A percentile compares a stretch with the other conserved stretches of the same genome.
Evolutionary conservation across 2,888 invertebrate species (phyloP).

Genomic region (Apodemia zela): DNA sequence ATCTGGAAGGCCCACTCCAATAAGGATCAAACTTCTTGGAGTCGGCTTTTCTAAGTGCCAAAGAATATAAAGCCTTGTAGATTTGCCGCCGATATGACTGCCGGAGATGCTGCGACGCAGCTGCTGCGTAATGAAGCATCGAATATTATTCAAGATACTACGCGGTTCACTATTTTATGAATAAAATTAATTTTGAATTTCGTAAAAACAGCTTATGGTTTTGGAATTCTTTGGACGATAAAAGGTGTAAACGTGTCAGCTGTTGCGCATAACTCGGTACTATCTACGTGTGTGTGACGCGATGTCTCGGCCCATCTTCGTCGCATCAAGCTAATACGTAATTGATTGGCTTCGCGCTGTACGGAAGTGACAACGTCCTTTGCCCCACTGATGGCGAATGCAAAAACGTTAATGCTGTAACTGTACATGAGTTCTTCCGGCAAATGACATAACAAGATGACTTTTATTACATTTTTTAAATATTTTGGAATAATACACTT

Average conservation of each 20-base stretch:
- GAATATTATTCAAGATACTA: too few relatives aligned
- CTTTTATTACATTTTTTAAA: not conserved
- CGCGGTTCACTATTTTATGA: not conserved
- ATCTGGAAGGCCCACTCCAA: too few relatives aligned
- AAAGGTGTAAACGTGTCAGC: constrained; percentile 27
- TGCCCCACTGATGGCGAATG: constrained; percentile 69
- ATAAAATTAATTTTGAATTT: not conserved
- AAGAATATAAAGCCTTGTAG: too few relatives aligned
- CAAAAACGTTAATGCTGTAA: constrained; percentile 76
- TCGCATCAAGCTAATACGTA: constrained; percentile 77
- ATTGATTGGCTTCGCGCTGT: constrained; percentile 72
- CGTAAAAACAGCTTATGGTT: not conserved
- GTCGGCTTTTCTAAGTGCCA: too few relatives aligned
- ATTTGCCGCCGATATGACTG: too few relatives aligned
- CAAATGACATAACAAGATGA: constrained; percentile 10
- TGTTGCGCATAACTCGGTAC: constrained; percentile 41
- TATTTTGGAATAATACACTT: not conserved
- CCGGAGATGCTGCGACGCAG: too few relatives aligned
- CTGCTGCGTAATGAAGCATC: too few relatives aligned
- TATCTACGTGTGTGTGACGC: constrained; percentile 58
- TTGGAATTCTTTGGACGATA: not conserved
- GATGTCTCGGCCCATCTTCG: constrained; percentile 57
- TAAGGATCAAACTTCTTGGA: too few relatives aligned
- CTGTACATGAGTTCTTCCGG: constrained; percentile 46
- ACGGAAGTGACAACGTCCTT: constrained; percentile 54